phyloP scores from a whole-genome alignment of 2,888 invertebrate genomes.

The Furcula furcula region DNA sequence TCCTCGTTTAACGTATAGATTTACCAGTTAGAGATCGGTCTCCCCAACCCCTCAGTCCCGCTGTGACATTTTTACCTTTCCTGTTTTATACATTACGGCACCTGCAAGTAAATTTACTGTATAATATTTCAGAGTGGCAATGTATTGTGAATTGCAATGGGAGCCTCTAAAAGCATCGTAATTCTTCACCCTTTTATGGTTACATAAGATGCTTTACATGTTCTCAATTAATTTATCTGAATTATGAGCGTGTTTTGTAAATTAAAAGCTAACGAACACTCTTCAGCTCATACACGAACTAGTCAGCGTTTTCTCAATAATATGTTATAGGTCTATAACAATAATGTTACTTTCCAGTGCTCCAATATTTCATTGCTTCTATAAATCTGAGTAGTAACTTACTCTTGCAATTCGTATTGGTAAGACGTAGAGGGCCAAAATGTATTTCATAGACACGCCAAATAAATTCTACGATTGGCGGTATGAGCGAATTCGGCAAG shows the following conservation, averaged over 20 bases:
- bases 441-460: conserved; percentile 34
- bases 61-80: conserved; percentile 43
- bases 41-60: conserved; percentile 6
- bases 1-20: conserved; percentile 66
- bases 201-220: too few species aligned
- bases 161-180: conserved; percentile 13
- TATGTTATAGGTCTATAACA: too few species aligned
- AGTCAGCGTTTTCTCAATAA: too few species aligned
- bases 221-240: too few species aligned
- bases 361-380: not conserved
- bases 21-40: conserved; percentile 56
- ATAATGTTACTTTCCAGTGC: not conserved
- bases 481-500: conserved; percentile 63
- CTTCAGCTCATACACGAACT: too few species aligned
- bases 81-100: conserved; percentile 39
- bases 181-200: too few species aligned
- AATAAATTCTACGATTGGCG: conserved; percentile 63
- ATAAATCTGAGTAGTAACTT: not conserved
- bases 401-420: conserved; percentile 14
- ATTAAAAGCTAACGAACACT: too few species aligned
- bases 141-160: conserved; percentile 32
- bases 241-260: too few species aligned
- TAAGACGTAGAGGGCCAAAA: conserved; percentile 17
- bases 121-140: conserved; percentile 30
- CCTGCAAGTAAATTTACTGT: conserved; percentile 35